Conservation (phyloP, 2,797 vertebrate genomes). For the Rousettus madagascariensis region DNA sequence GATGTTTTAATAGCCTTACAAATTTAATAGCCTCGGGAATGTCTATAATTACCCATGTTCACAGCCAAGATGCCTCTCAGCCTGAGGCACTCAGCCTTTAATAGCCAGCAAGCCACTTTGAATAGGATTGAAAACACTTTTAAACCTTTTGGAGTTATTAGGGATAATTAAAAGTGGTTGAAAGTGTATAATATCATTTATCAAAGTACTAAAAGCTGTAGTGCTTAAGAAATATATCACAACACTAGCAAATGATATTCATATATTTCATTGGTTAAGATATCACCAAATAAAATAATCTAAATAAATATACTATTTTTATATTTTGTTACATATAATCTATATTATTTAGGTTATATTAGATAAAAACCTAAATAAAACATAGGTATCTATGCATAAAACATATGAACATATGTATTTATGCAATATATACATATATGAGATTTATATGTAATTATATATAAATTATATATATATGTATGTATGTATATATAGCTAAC, state of each 20-base stretch:
- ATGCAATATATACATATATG: background rate
- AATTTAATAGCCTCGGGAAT: slow-evolving; percentile 74
- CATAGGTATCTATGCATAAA: background rate
- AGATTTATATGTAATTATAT: background rate
- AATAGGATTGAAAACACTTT: slow-evolving; percentile 71
- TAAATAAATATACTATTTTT: slow-evolving; percentile 18
- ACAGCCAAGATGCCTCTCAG: slow-evolving; percentile 65
- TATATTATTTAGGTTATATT: background rate
- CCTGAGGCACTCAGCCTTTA: slow-evolving; percentile 71
- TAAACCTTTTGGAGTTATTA: slow-evolving; percentile 73
- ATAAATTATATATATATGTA: background rate
- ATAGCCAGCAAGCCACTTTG: slow-evolving; percentile 58
- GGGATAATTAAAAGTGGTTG: slow-evolving; percentile 77
- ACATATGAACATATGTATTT: background rate
- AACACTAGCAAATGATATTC: slow-evolving; percentile 56
- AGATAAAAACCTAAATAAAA: slow-evolving; percentile 12
- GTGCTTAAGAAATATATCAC: slow-evolving; percentile 48
- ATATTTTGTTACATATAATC: background rate
- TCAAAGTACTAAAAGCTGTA: slow-evolving; percentile 71
- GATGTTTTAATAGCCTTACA: slow-evolving; percentile 71
- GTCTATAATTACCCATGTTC: slow-evolving; percentile 59
- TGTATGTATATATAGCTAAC: background rate
- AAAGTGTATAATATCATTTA: slow-evolving; percentile 77
- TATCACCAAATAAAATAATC: slow-evolving; percentile 50
- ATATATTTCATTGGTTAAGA: slow-evolving; percentile 43